These are phyloP conservation scores for Hiodon tergisus DNA, from an alignment of 2,113 vertebrate species.

Conservation along the genomic window DNA sequence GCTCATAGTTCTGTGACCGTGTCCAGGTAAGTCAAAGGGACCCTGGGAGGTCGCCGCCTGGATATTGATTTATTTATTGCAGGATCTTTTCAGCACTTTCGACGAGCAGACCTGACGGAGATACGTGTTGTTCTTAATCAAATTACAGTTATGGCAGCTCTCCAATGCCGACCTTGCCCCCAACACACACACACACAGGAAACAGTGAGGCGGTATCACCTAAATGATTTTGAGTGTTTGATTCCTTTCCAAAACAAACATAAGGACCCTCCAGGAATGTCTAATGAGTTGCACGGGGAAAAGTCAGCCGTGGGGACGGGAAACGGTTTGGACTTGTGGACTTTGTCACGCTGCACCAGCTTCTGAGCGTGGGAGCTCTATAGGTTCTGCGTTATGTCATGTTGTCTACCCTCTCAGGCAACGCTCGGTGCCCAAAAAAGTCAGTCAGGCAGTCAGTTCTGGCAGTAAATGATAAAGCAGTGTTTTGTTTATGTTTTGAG, in stretches of 20 bases:
- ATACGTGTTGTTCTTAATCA: slow-evolving; percentile 49
- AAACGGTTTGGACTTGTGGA: background rate
- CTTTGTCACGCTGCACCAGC: too few relatives aligned
- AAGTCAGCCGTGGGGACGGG: slow-evolving; percentile 34
- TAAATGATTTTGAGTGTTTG: slow-evolving; percentile 70
- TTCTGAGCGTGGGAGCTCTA: too few relatives aligned
- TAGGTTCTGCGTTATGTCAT: too few relatives aligned
- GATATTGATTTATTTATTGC: too few relatives aligned
- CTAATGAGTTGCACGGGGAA: slow-evolving; percentile 47
- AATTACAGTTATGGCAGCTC: slow-evolving; percentile 75
- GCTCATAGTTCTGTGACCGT: background rate
- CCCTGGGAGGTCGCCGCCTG: background rate
- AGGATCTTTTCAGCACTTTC: slow-evolving; percentile 30
- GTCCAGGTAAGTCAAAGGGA: slow-evolving; percentile 20
- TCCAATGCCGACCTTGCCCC: slow-evolving; percentile 54
- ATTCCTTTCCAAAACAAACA: slow-evolving; percentile 61
- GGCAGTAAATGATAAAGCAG: too few relatives aligned
- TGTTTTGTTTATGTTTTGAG: too few relatives aligned
- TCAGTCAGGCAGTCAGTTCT: too few relatives aligned
- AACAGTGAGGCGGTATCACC: slow-evolving; percentile 68
- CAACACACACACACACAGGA: too few relatives aligned
- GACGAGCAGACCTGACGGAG: slow-evolving; percentile 34
- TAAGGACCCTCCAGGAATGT: slow-evolving; percentile 47
- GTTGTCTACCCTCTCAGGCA: too few relatives aligned
- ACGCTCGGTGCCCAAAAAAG: too few relatives aligned